Conservation (phyloP, 2,113 vertebrate genomes). For the Stegastes partitus region DNA sequence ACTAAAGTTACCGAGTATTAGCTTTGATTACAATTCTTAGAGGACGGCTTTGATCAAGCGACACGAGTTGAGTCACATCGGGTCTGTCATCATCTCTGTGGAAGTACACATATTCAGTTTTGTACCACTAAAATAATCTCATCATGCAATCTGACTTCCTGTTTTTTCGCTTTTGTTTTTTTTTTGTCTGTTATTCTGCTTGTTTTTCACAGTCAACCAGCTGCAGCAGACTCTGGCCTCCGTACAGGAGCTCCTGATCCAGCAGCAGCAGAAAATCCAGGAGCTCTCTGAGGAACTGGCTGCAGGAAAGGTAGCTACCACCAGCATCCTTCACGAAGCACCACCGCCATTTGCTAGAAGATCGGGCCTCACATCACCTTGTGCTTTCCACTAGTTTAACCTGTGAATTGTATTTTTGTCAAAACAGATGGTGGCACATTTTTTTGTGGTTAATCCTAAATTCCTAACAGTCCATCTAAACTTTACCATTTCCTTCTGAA, state of each 20-base stretch:
- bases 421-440: background rate
- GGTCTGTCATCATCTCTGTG: constrained; percentile 36
- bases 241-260: constrained; percentile 93
- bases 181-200: constrained; percentile 51
- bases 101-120: constrained; percentile 51
- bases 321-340: background rate
- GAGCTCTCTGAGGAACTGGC: constrained; percentile 93
- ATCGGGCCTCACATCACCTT: background rate
- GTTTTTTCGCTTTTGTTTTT: background rate
- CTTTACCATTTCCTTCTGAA: background rate
- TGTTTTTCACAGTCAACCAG: constrained; percentile 89
- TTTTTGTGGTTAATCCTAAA: background rate
- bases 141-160: background rate
- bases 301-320: constrained; percentile 88
- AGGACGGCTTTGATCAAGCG: constrained; percentile 70
- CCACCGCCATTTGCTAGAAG: background rate
- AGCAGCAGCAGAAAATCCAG: constrained; percentile 96
- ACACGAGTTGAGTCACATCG: constrained; percentile 50
- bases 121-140: constrained; percentile 17
- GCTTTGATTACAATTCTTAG: constrained; percentile 72
- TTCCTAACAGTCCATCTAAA: background rate
- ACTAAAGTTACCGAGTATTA: constrained; percentile 77
- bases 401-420: background rate
- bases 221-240: constrained; percentile 92
- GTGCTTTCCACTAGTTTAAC: background rate